Conservation (phyloP, 2,797 vertebrate genomes). For the Thalassophryne amazonica region DNA sequence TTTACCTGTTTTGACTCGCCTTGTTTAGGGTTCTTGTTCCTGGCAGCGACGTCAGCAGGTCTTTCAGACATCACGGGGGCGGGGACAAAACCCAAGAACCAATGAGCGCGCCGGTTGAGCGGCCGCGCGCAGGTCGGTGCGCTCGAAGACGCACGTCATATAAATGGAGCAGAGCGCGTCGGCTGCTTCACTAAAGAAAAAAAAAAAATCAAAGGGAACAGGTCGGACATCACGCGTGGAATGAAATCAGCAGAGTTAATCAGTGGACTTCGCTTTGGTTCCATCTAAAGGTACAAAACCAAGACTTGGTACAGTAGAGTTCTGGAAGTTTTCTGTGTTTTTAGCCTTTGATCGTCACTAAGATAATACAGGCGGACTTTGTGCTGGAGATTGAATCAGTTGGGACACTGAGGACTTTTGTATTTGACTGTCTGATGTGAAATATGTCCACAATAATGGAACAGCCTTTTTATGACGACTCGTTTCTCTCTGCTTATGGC, state of each 20-base stretch:
- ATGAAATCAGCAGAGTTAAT: conserved; percentile 68
- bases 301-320: conserved; percentile 82
- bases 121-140: background rate
- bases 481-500: conserved; percentile 89
- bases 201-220: conserved; percentile 19
- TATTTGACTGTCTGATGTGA: conserved; percentile 76
- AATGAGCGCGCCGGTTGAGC: conserved; percentile 41
- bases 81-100: conserved; percentile 38
- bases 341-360: conserved; percentile 64
- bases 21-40: conserved; percentile 87
- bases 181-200: conserved; percentile 25
- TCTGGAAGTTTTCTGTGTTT: conserved; percentile 78
- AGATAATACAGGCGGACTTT: conserved; percentile 70
- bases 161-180: conserved; percentile 27
- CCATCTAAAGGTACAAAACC: conserved; percentile 73
- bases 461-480: conserved; percentile 95
- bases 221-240: conserved; percentile 47
- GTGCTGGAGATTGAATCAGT: conserved; percentile 60
- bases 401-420: conserved; percentile 67
- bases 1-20: conserved; percentile 42
- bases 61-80: conserved; percentile 30
- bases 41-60: conserved; percentile 82
- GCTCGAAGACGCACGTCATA: background rate
- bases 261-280: conserved; percentile 75
- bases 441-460: conserved; percentile 95